A percentile compares a stretch with the other conserved stretches of the same genome.
Evolutionary conservation across 1,140 invertebrate species (phyloP).

Genomic region (Coboldia fuscipes): DNA sequence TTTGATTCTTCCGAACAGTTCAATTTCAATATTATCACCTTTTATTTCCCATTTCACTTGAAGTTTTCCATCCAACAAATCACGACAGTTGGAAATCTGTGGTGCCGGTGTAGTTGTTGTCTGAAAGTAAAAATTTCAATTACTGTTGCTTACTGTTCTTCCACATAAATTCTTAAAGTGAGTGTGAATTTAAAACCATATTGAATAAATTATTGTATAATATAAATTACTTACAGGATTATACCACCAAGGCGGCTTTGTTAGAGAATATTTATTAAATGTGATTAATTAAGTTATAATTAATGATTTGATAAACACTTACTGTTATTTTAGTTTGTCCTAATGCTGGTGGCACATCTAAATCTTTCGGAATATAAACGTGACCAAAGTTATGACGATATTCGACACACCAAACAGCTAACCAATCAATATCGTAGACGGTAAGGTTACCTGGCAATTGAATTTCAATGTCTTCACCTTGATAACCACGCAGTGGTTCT

Average conservation of each 20-base stretch:
- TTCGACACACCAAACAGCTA: slow-evolving; percentile 72
- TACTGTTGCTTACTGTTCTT: neutral
- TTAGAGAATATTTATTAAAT: neutral
- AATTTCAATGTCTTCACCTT: slow-evolving; percentile 77
- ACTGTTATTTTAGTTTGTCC: slow-evolving; percentile 78
- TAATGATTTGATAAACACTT: slow-evolving; percentile 23
- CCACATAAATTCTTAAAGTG: neutral
- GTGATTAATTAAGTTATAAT: too few relatives aligned
- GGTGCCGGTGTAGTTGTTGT: slow-evolving; percentile 32
- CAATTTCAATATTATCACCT: slow-evolving; percentile 50
- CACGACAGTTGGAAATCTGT: slow-evolving; percentile 48
- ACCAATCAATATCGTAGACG: slow-evolving; percentile 79
- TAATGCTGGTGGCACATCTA: slow-evolving; percentile 73
- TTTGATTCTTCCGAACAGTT: slow-evolving; percentile 47
- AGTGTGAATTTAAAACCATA: neutral
- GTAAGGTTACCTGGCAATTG: slow-evolving; percentile 66
- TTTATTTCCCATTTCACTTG: slow-evolving; percentile 64
- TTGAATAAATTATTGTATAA: neutral
- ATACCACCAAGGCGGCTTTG: slow-evolving; percentile 70
- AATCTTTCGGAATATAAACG: slow-evolving; percentile 65
- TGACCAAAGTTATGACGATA: slow-evolving; percentile 80
- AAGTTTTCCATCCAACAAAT: slow-evolving; percentile 50
- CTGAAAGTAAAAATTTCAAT: slow-evolving; percentile 12
- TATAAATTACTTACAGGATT: slow-evolving; percentile 51
- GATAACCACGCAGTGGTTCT: slow-evolving; percentile 56